phyloP scores from a whole-genome alignment of 2,113 vertebrate genomes.

The Ancistrus triradiatus region DNA sequence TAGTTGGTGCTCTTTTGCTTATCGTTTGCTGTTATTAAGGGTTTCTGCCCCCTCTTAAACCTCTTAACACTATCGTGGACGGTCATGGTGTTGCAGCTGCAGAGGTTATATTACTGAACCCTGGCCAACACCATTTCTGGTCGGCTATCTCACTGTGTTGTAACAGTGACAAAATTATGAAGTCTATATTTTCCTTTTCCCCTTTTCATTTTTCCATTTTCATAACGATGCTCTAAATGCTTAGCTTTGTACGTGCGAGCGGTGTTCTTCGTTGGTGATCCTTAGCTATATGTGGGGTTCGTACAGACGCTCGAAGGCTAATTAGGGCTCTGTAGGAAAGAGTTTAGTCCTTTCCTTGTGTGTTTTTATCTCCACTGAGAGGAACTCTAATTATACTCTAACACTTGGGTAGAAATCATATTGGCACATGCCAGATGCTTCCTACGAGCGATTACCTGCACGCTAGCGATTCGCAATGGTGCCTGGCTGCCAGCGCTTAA shows the following conservation, averaged over 20 bases:
- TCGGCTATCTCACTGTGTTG: constrained; percentile 32
- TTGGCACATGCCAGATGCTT: too few species aligned
- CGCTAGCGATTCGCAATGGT: too few species aligned
- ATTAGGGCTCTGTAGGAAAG: too few species aligned
- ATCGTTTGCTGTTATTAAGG: constrained; percentile 9
- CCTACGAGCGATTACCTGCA: too few species aligned
- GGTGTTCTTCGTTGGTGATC: constrained; percentile 41
- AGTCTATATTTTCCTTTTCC: constrained; percentile 23
- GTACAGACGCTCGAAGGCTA: constrained; percentile 13
- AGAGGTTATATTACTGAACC: not conserved
- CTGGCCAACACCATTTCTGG: constrained; percentile 38
- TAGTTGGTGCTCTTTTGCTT: constrained; percentile 22
- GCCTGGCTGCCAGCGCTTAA: too few species aligned
- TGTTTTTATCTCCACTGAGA: too few species aligned
- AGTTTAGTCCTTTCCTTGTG: too few species aligned
- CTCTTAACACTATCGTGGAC: not conserved
- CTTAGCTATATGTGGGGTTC: constrained; percentile 11
- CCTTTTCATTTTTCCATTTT: constrained; percentile 7
- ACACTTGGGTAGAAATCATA: too few species aligned
- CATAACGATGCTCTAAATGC: constrained; percentile 27
- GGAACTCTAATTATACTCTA: too few species aligned
- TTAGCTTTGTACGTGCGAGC: constrained; percentile 49
- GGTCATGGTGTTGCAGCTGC: constrained; percentile 14
- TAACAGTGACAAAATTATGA: constrained; percentile 2
- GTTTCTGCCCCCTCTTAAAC: constrained; percentile 2